Base-by-base conservation (phyloP, 2,113 vertebrate genomes). In the Rhea americana region DNA sequence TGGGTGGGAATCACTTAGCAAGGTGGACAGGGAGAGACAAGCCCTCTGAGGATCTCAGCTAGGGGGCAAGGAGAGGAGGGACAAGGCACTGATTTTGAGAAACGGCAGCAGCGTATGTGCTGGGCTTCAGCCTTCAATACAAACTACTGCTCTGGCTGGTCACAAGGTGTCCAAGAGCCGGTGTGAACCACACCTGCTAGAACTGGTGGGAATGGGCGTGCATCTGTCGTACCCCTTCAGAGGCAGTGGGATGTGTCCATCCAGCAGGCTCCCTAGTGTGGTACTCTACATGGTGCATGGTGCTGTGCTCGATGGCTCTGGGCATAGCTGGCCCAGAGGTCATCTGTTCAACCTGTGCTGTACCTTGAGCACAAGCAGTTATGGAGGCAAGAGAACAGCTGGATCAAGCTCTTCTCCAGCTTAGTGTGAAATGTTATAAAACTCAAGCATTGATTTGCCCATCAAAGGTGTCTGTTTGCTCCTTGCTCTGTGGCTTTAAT, bases 381-480 rank as follows among this genome's bases (percentile, higher is more conserved):
- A 26, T 25, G 35, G 83, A 14, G 41, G 76, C 63, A 58, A 41
- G n/a, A 35, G 70, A 43, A 7, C 7, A 11, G n/a, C 2, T 1
- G 37, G 51, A 53, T 35, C 47, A 61, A 73, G n/a, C 82, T 81
- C 67, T 32, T 30, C 68, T 85, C 78, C 90, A 43, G 55, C 71
- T 82, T 80, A 13, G 41, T 80, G 91, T 50, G 91, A 87, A 91
- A 85, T 43, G 87, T 55, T 92, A 81, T 93, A 87, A 94, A 94
- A 67, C 73, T 56, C 61, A 39, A 6, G 82, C 82, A 81, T 67
- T 83, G 95, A 94, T 96, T 95, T 93, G 87, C 89, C 85, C 73
- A 48, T 93, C 89, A 78, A 78, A 93, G 85, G 76, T 80, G 68
- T 74, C 92, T 80, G 67, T 66, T 45, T 93, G 82, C 72, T 92